Percentiles rank a stretch among this genome's conserved stretches.
phyloP scores from a whole-genome alignment of 1,140 invertebrate genomes.

The Camponotus floridanus region DNA sequence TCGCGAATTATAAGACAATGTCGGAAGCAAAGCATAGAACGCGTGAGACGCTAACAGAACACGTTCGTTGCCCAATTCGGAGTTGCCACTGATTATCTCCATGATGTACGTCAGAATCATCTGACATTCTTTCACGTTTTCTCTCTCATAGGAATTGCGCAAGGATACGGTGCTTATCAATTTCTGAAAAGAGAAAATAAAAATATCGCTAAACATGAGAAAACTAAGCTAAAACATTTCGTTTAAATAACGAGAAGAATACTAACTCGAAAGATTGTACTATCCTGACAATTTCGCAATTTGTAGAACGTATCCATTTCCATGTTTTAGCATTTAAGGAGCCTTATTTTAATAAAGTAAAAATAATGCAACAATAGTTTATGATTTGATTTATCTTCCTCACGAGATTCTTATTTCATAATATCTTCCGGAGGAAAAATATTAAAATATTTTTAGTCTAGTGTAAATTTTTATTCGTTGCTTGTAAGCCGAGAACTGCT shows the following conservation, averaged over 20 bases:
- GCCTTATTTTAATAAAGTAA: slow-evolving; percentile 5
- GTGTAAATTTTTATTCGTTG: slow-evolving; percentile 44
- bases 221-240: slow-evolving; percentile 13
- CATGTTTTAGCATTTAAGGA: slow-evolving; percentile 35
- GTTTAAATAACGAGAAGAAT: slow-evolving; percentile 16
- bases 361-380: background rate
- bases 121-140: slow-evolving; percentile 65
- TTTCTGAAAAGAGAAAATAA: slow-evolving; percentile 68
- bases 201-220: background rate
- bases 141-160: background rate
- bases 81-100: slow-evolving; percentile 59
- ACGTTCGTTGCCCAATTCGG: slow-evolving; percentile 71
- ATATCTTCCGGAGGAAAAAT: background rate
- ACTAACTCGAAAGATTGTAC: slow-evolving; percentile 74
- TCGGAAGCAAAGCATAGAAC: slow-evolving; percentile 68
- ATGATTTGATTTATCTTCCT: background rate
- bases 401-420: background rate
- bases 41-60: slow-evolving; percentile 74
- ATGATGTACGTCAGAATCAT: slow-evolving; percentile 63
- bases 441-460: slow-evolving; percentile 40
- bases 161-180: slow-evolving; percentile 65
- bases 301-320: slow-evolving; percentile 44
- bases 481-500: slow-evolving; percentile 59
- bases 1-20: background rate
- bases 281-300: slow-evolving; percentile 52